These are phyloP conservation scores for Phoxinus phoxinus DNA, from an alignment of 2,113 vertebrate genomes.

Conservation along the genomic window DNA sequence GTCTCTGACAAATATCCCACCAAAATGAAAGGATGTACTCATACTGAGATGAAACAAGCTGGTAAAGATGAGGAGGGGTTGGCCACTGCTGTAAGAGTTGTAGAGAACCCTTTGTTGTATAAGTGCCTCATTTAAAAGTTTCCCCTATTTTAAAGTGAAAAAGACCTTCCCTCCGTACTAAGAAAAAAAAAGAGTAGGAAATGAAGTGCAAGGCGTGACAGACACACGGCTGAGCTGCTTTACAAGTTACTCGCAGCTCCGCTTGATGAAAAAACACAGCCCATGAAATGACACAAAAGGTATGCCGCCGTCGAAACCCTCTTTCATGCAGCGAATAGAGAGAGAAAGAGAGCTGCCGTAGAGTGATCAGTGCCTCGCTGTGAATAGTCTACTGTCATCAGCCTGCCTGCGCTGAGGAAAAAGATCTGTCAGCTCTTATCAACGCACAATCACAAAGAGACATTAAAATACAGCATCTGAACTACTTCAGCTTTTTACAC, in stretches of 20 bases:
- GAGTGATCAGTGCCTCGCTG: slow-evolving; percentile 33
- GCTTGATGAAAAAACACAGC: slow-evolving; percentile 51
- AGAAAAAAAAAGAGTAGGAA: slow-evolving; percentile 18
- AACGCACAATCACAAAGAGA: slow-evolving; percentile 30
- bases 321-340: slow-evolving; percentile 43
- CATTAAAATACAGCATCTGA: slow-evolving; percentile 16
- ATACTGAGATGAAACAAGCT: slow-evolving; percentile 45
- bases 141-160: slow-evolving; percentile 46
- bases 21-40: slow-evolving; percentile 48
- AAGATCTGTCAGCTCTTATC: slow-evolving; percentile 49
- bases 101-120: slow-evolving; percentile 50
- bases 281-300: slow-evolving; percentile 45
- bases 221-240: slow-evolving; percentile 49
- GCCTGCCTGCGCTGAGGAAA: slow-evolving; percentile 32
- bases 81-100: slow-evolving; percentile 26
- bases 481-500: slow-evolving; percentile 25
- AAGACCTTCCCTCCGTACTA: slow-evolving; percentile 34
- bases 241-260: slow-evolving; percentile 43
- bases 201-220: slow-evolving; percentile 35
- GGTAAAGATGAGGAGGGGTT: slow-evolving; percentile 29
- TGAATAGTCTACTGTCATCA: slow-evolving; percentile 51
- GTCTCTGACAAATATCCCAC: slow-evolving; percentile 39
- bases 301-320: slow-evolving; percentile 20
- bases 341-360: slow-evolving; percentile 26
- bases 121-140: slow-evolving; percentile 63